Base-by-base conservation (phyloP, 2,888 invertebrate species). In the Agonopterix subpropinquella region DNA sequence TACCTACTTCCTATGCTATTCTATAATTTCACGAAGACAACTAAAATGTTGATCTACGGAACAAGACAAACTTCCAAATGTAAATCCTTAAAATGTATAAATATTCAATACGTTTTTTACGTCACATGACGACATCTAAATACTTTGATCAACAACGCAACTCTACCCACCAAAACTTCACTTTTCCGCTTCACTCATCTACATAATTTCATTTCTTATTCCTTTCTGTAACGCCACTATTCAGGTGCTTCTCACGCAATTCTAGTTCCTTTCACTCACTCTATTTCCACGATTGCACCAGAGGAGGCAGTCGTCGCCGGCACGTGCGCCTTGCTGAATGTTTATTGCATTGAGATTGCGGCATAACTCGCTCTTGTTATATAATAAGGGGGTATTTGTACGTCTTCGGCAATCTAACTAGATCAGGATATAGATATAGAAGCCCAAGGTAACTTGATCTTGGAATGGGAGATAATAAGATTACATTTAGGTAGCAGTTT, bases 331-430 rank as follows among this genome's bases (percentile, higher is more conserved):
- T 54, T 58, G 63, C 68, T 70, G 65, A 71, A 79, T 80, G 80
- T 79, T 81, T 80, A 80, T 81, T 80, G 73, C 78, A 73, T 75
- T 73, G 74, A 77, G 78, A 78, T 79, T 81, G 77, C 73, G 71
- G 73, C 70, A 75, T 77, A 79, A 76, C 77, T 78, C 61, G 68
- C 56, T 57, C 62, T 54, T 53, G 62, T 72, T 46, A 77, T 28
- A 28, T 78, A 72, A 77, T 75, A 77, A 73, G 72, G 64, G 59
- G 54, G 61, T 68, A 66, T 70, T 67, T 69, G 59, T 65, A 58
- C 61, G 56, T 64, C 64, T 61, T 59, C 48, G 53, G 54, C 28
- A 58, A 63, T 62, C 62, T 65, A 58, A 61, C 55, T 59, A 52
- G 59, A 51, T 62, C 56, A 55, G 37, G 44, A 36, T 45, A 37